Conservation (phyloP, 2,888 invertebrate genomes). For the Blera fallax region DNA sequence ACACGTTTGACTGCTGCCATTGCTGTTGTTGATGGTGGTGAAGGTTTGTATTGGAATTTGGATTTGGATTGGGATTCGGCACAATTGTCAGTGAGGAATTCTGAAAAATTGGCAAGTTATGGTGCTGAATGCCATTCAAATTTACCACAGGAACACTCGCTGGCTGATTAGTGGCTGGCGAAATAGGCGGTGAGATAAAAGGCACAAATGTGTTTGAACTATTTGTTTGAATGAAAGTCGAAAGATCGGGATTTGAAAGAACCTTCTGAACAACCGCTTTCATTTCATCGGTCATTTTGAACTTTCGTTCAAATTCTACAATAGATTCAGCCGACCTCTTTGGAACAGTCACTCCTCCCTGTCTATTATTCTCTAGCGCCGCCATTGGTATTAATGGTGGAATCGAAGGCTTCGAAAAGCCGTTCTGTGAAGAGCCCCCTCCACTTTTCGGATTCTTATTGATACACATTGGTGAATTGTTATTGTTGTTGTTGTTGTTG, state of each 20-base stretch:
- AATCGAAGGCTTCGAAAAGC: slow-evolving; percentile 75
- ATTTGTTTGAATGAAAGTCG: slow-evolving; percentile 80
- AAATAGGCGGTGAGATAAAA: slow-evolving; percentile 80
- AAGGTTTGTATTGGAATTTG: slow-evolving; percentile 65
- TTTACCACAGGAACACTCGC: neutral
- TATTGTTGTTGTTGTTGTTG: slow-evolving; percentile 55
- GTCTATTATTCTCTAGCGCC: slow-evolving; percentile 43
- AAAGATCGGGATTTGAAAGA: slow-evolving; percentile 80
- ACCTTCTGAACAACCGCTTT: slow-evolving; percentile 81
- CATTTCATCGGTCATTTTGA: slow-evolving; percentile 81
- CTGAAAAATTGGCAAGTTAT: slow-evolving; percentile 58
- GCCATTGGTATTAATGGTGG: slow-evolving; percentile 75
- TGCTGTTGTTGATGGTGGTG: slow-evolving; percentile 52
- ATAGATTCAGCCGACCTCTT: slow-evolving; percentile 75
- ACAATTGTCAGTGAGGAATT: slow-evolving; percentile 77
- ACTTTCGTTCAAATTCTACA: slow-evolving; percentile 80
- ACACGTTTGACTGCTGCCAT: slow-evolving; percentile 45
- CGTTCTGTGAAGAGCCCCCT: neutral
- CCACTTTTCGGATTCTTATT: slow-evolving; percentile 46
- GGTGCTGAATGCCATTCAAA: slow-evolving; percentile 30
- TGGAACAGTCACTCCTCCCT: slow-evolving; percentile 6
- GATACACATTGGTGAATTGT: slow-evolving; percentile 60
- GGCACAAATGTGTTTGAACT: slow-evolving; percentile 77
- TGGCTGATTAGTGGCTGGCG: slow-evolving; percentile 76
- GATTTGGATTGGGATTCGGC: slow-evolving; percentile 78